Conservation (phyloP, 2,797 vertebrate genomes). For the Poeciliopsis gracilis region DNA sequence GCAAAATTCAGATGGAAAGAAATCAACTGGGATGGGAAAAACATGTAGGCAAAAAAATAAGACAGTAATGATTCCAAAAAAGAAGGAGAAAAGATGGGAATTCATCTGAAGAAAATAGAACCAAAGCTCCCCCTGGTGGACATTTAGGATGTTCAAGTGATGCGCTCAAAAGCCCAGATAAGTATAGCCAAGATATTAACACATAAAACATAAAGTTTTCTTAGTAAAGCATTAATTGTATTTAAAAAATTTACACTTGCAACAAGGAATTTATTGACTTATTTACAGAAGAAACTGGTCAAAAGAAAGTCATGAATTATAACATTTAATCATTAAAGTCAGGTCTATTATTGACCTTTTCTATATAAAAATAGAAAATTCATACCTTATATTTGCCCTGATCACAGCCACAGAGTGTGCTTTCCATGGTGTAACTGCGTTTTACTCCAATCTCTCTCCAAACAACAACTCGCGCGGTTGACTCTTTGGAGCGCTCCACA, state of each 20-base stretch:
- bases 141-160: neutral
- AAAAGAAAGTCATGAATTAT: neutral
- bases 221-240: neutral
- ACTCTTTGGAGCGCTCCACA: constrained; percentile 97
- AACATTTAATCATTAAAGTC: neutral
- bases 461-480: constrained; percentile 96
- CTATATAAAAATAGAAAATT: neutral
- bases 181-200: neutral
- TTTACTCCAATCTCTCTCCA: constrained; percentile 98
- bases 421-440: constrained; percentile 99
- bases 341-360: neutral
- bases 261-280: neutral
- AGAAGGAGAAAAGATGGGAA: constrained; percentile 13
- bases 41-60: constrained; percentile 9
- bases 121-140: constrained; percentile 66
- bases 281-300: neutral
- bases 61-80: constrained; percentile 20
- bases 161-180: neutral
- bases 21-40: constrained; percentile 32
- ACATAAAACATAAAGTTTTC: neutral
- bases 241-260: neutral
- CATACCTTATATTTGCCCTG: constrained; percentile 97
- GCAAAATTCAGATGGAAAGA: constrained; percentile 45
- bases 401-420: constrained; percentile 96
- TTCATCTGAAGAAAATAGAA: constrained; percentile 19